Evolutionary conservation across 2,888 invertebrate species (phyloP), one percentile per base, ranked within the genome.

Genomic region (Leucophenga maculata): DNA sequence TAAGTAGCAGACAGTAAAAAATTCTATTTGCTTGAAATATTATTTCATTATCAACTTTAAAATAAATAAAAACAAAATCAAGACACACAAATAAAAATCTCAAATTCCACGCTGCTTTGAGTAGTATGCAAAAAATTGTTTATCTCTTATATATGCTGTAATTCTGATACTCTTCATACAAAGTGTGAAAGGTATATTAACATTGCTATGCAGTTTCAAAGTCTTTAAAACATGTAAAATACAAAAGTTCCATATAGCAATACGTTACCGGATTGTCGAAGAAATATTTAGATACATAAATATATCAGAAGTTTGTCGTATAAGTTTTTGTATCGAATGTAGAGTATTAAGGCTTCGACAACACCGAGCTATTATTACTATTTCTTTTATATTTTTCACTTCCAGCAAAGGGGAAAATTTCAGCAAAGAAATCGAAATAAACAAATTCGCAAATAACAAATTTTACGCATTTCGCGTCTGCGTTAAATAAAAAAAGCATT

Each of bases 381-480:
- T 6, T 11, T 1, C 55, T 20, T 22, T 55, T 57, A 14, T 39
- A 1, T 39, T 39, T 32, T 32, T 39, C 8, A 39, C 3, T 26
- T 3, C 2, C 26, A 26, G 4, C 26, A 65, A 59, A 62, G 71
- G 67, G 52, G 55, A 64, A 64, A 67, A 69, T 26, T 26, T 26
- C 55, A 55, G 46, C 57, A 55, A 22, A 66, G 66, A 67, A 57
- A 48, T 16, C 48, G n/a, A 70, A 44, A 59, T 57, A 55, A 50
- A 65, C 26, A 50, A 70, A 70, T 68, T 71, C 68, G 77, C 74
- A 73, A 79, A 80, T 72, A 77, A 67, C 72, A 71, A n/a, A 78
- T 76, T 75, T 77, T 70, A 75, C 74, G 78, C 75, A 74, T 71
- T 69, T 65, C 70, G 57, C 70, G 60, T 64, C 64, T 62, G 22